Percentiles rank a stretch among this genome's conserved stretches.
These are phyloP conservation scores for Macrophya annulata DNA, from an alignment of 2,888 invertebrate species.

Conservation along the genomic window DNA sequence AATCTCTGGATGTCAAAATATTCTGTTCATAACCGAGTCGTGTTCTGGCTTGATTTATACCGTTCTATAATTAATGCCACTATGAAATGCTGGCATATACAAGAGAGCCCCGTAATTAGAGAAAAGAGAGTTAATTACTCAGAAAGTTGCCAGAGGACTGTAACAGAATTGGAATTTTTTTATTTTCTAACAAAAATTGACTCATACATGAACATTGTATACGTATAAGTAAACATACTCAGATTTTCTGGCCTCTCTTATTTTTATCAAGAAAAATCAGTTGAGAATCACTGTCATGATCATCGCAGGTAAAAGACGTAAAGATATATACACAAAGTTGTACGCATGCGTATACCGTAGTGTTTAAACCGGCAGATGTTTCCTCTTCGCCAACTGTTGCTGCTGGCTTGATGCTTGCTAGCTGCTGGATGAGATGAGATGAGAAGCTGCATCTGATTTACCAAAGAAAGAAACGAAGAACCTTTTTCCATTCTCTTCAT, in stretches of 20 bases:
- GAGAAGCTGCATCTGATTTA: constrained; percentile 73
- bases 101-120: constrained; percentile 15
- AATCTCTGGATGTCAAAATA: background rate
- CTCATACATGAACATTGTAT: background rate
- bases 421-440: background rate
- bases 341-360: constrained; percentile 70
- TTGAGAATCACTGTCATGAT: constrained; percentile 44
- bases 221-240: background rate
- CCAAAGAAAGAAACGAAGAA: constrained; percentile 61
- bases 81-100: background rate
- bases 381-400: constrained; percentile 77
- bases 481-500: constrained; percentile 6
- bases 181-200: background rate
- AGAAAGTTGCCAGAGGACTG: background rate
- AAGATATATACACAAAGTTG: constrained; percentile 55
- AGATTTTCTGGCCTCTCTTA: background rate
- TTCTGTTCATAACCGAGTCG: constrained; percentile 28
- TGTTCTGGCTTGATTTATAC: constrained; percentile 25
- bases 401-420: constrained; percentile 40
- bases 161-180: background rate
- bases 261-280: background rate
- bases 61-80: constrained; percentile 21
- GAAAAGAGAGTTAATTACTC: constrained; percentile 17
- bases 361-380: constrained; percentile 75
- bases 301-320: constrained; percentile 42